These are phyloP conservation scores for Chondrilla cf. caribensis DNA, from an alignment of 37 sponge, comb jelly and placozoan species.

Conservation along the genomic window DNA sequence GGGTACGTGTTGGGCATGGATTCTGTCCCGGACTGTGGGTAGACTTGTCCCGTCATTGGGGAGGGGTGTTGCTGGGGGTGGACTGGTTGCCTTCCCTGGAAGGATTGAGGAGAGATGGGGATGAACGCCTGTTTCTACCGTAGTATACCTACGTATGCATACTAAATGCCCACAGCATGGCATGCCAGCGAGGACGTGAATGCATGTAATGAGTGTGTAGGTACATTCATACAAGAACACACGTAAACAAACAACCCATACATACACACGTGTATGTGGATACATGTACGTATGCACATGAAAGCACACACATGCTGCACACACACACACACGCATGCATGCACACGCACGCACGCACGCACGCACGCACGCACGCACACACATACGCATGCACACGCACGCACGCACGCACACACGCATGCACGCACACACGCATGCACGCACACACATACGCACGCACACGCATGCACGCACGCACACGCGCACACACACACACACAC, in stretches of 20 bases:
- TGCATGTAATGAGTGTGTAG: not conserved
- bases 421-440: too few species aligned
- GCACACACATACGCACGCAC: too few species aligned
- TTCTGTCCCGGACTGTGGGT: not conserved
- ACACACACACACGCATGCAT: conserved; percentile 9
- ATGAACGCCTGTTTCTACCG: too few species aligned
- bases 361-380: conserved; percentile 5
- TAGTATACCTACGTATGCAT: too few species aligned
- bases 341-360: not conserved
- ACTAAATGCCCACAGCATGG: too few species aligned
- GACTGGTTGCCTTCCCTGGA: not conserved
- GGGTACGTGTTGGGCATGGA: too few species aligned
- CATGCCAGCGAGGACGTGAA: not conserved
- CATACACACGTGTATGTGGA: too few species aligned
- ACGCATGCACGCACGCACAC: too few species aligned
- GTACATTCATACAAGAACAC: not conserved
- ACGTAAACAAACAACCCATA: too few species aligned
- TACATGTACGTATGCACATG: not conserved
- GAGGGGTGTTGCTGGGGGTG: conserved; percentile 12
- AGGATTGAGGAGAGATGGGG: not conserved
- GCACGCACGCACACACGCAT: not conserved
- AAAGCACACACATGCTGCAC: not conserved
- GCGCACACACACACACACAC: too few species aligned
- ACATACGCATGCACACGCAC: not conserved
- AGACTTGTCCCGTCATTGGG: conserved; percentile 10